Evolutionary conservation across 2,113 vertebrate genomes (phyloP).

Genomic region (Furnarius figulus): DNA sequence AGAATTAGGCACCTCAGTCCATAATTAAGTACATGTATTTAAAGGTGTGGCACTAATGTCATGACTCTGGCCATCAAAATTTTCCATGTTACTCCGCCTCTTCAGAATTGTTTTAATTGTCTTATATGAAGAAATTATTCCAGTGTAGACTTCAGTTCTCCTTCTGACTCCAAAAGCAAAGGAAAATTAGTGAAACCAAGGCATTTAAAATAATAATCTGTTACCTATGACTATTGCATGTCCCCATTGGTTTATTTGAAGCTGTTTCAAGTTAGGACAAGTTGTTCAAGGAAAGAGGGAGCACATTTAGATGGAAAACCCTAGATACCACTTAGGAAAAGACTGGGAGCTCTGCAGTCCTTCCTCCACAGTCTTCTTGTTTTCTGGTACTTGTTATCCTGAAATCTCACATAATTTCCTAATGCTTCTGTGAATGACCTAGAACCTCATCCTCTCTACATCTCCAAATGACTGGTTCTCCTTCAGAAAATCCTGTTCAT

Average conservation of each 20-base stretch:
- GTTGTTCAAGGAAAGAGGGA: not conserved
- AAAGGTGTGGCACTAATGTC: not conserved
- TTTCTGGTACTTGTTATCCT: not conserved
- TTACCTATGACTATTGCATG: not conserved
- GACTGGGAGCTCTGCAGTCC: not conserved
- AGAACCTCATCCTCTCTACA: not conserved
- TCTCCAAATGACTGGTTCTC: not conserved
- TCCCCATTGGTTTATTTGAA: not conserved
- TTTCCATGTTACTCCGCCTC: not conserved
- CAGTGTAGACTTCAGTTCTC: not conserved
- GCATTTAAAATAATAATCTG: not conserved
- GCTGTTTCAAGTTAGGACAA: not conserved
- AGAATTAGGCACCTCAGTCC: not conserved
- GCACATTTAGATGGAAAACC: not conserved
- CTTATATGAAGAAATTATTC: not conserved
- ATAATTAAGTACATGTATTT: not conserved
- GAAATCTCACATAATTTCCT: not conserved
- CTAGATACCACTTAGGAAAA: not conserved
- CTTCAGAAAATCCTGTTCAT: not conserved
- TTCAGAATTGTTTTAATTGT: not conserved
- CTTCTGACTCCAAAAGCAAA: not conserved
- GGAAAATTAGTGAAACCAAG: not conserved
- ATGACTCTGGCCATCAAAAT: not conserved
- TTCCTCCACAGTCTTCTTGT: not conserved
- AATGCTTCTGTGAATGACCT: not conserved